These are phyloP conservation scores for Regulus satrapa DNA, from an alignment of 2,113 vertebrate species.

Conservation along the genomic window DNA sequence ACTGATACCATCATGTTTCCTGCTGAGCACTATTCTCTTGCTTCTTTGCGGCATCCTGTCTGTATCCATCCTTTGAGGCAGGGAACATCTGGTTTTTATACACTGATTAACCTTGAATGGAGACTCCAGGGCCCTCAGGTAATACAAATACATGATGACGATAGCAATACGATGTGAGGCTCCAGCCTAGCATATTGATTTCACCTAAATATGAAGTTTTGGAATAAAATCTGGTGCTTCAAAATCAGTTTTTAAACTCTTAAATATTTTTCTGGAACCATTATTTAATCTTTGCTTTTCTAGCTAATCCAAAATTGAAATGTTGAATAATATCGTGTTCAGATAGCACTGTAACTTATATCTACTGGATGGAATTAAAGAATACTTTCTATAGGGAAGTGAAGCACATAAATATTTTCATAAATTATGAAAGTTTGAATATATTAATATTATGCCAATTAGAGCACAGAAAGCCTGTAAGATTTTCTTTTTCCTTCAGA, in stretches of 20 bases:
- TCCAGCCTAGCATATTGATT: neutral
- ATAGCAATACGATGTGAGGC: neutral
- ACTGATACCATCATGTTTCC: neutral
- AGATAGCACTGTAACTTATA: neutral
- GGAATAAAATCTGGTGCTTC: neutral
- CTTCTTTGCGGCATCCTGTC: neutral
- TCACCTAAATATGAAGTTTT: neutral
- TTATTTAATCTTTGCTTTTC: neutral
- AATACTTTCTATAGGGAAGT: neutral
- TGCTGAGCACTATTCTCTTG: neutral
- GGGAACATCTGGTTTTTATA: neutral
- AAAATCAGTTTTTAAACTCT: neutral
- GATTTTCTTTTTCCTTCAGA: neutral
- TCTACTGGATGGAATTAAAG: neutral
- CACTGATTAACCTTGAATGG: neutral
- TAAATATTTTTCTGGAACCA: neutral
- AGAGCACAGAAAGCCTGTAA: neutral
- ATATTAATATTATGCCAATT: neutral
- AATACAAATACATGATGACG: neutral
- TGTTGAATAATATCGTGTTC: neutral
- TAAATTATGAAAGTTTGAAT: neutral
- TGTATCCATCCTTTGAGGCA: neutral
- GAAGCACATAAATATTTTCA: neutral
- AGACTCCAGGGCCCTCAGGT: neutral
- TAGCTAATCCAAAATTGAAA: neutral